A percentile compares a stretch with the other conserved stretches of the same genome.
These are phyloP conservation scores for Enteromius anoplus DNA, from an alignment of 2,797 vertebrate genomes.

Conservation along the genomic window DNA sequence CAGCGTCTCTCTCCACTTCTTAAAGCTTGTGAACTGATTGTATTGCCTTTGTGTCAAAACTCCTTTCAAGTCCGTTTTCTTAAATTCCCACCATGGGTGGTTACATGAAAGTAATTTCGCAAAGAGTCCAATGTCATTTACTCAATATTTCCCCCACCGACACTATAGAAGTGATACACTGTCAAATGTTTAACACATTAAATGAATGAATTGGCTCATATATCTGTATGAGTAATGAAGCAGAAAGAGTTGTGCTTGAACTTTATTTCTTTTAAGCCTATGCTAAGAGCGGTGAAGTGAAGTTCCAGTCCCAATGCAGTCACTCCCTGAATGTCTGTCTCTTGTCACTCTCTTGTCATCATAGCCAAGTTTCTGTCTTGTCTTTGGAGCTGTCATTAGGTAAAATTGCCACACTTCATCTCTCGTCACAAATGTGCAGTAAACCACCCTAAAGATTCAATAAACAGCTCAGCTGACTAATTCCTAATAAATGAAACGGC, in stretches of 20 bases:
- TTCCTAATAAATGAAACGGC: slow-evolving; percentile 28
- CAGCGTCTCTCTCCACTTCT: slow-evolving; percentile 56
- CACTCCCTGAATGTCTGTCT: slow-evolving; percentile 58
- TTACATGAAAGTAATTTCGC: slow-evolving; percentile 36
- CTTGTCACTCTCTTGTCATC: slow-evolving; percentile 67
- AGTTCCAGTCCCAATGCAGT: slow-evolving; percentile 32
- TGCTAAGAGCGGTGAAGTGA: slow-evolving; percentile 45
- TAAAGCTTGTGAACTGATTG: slow-evolving; percentile 45
- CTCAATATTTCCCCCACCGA: slow-evolving; percentile 20
- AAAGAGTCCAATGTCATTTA: slow-evolving; percentile 14
- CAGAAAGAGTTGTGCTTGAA: slow-evolving; percentile 41
- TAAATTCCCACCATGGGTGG: slow-evolving; percentile 41
- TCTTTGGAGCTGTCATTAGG: slow-evolving; percentile 52
- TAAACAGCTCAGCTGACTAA: slow-evolving; percentile 34
- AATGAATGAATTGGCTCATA: slow-evolving; percentile 28
- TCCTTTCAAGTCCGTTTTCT: slow-evolving; percentile 49
- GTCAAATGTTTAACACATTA: slow-evolving; percentile 24
- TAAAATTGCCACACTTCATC: slow-evolving; percentile 32
- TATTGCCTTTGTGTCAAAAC: slow-evolving; percentile 49
- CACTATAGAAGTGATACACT: slow-evolving; percentile 1
- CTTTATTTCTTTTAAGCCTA: slow-evolving; percentile 49
- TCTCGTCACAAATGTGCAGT: slow-evolving; percentile 22
- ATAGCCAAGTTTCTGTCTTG: slow-evolving; percentile 64
- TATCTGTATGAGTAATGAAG: slow-evolving; percentile 23
- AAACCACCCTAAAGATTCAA: slow-evolving; percentile 25